These are phyloP conservation scores for Papilio protenor DNA, from an alignment of 2,888 invertebrate genomes.

Conservation along the genomic window DNA sequence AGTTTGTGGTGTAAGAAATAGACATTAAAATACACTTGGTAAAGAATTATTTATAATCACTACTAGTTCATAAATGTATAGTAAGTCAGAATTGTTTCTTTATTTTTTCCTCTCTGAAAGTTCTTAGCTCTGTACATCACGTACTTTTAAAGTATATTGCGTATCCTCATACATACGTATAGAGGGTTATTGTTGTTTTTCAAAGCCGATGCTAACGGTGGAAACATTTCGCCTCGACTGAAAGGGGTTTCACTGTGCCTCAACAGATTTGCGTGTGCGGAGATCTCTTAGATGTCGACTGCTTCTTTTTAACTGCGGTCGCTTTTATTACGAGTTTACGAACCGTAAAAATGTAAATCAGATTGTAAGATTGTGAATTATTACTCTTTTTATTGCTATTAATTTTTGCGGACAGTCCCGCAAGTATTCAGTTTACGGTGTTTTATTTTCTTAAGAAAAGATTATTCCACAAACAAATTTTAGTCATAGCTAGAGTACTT, in stretches of 20 bases:
- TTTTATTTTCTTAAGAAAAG: conserved; percentile 42
- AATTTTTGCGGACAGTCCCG: conserved; percentile 39
- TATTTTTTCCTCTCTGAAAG: conserved; percentile 3
- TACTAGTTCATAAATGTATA: not conserved
- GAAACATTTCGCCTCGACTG: conserved; percentile 65
- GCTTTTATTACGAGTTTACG: conserved; percentile 77
- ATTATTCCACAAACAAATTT: not conserved
- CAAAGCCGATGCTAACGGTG: conserved; percentile 67
- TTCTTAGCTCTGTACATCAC: conserved; percentile 55
- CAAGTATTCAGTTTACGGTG: conserved; percentile 31
- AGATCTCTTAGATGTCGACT: conserved; percentile 60
- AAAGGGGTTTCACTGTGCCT: conserved; percentile 69
- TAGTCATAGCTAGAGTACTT: not conserved
- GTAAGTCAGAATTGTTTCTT: not conserved
- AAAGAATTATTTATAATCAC: not conserved
- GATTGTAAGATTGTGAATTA: conserved; percentile 45
- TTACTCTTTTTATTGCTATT: conserved; percentile 50
- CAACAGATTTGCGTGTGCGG: conserved; percentile 70
- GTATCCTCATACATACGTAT: conserved; percentile 74
- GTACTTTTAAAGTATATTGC: conserved; percentile 79
- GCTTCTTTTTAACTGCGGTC: conserved; percentile 67
- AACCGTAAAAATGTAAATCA: conserved; percentile 80
- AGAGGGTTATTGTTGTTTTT: conserved; percentile 81
- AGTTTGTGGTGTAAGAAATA: not conserved
- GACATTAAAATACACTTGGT: not conserved